A percentile compares a stretch with the other conserved stretches of the same genome.
phyloP scores from a whole-genome alignment of 2,888 invertebrate genomes.

The Brachynemurus nebulosus region DNA sequence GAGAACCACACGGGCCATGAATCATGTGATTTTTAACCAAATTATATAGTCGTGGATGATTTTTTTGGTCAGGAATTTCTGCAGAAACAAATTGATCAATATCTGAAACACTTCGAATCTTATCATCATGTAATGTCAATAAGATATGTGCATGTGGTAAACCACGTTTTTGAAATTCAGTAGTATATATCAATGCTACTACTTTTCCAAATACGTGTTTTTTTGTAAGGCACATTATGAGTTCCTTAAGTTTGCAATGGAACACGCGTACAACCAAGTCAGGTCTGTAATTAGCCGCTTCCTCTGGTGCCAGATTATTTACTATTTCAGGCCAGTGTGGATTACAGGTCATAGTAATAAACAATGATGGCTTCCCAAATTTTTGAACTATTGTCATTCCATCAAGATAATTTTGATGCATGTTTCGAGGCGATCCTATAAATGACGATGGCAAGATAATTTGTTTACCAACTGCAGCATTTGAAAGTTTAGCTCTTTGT shows the following conservation, averaged over 20 bases:
- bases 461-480: conserved; percentile 15
- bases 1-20: conserved; percentile 16
- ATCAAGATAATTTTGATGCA: conserved; percentile 24
- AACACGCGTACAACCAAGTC: conserved; percentile 12
- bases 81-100: conserved; percentile 14
- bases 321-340: conserved; percentile 2
- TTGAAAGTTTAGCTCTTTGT: too few species aligned
- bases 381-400: conserved; percentile 24
- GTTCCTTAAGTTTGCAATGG: conserved; percentile 12
- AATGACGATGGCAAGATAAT: conserved; percentile 21
- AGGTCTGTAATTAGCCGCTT: neutral
- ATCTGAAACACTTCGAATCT: conserved; percentile 7
- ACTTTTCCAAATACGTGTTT: conserved; percentile 10
- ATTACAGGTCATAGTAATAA: conserved; percentile 26
- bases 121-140: conserved; percentile 9
- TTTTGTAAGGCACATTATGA: conserved; percentile 10
- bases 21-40: conserved; percentile 15
- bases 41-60: conserved; percentile 13
- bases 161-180: conserved; percentile 18
- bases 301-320: neutral
- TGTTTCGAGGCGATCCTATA: conserved; percentile 24
- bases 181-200: conserved; percentile 12
- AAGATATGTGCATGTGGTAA: conserved; percentile 10
- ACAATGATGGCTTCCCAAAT: conserved; percentile 19
- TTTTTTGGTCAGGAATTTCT: conserved; percentile 14